phyloP scores from a whole-genome alignment of 2,113 vertebrate genomes.

The Acinonyx jubatus region DNA sequence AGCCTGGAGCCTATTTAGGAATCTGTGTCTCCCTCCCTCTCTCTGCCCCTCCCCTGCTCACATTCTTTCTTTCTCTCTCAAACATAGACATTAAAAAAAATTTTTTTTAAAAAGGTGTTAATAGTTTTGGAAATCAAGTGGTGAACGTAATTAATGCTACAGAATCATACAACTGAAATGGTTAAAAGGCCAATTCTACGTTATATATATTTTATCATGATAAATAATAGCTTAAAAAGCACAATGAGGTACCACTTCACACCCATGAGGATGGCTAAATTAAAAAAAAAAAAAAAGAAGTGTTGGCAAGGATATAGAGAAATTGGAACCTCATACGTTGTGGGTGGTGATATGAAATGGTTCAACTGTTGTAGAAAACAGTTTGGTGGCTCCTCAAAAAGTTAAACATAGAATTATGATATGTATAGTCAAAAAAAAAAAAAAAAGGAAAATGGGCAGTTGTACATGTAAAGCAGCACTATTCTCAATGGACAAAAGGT shows the following conservation, averaged over 20 bases:
- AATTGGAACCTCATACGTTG: not conserved
- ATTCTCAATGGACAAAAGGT: not conserved
- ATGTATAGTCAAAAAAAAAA: not conserved
- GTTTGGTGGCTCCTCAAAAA: not conserved
- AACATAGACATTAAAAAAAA: too few species aligned
- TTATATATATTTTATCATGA: not conserved
- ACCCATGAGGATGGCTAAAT: not conserved
- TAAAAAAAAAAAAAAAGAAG: not conserved
- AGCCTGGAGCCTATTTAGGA: too few species aligned
- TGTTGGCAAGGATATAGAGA: not conserved
- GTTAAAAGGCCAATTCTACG: not conserved
- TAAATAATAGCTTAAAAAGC: not conserved
- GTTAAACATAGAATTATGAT: not conserved
- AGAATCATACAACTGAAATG: not conserved
- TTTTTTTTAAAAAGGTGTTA: not conserved
- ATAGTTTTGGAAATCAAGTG: not conserved
- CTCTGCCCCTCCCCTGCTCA: too few species aligned
- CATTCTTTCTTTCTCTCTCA: too few species aligned
- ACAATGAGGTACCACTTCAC: not conserved
- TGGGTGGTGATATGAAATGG: not conserved
- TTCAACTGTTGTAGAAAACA: not conserved
- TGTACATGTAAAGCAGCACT: not conserved
- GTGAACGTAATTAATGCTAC: not conserved
- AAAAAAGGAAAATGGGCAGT: not conserved
- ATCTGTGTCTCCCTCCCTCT: too few species aligned